A percentile compares a stretch with the other conserved stretches of the same genome.
These are phyloP conservation scores for Agonopterix arenella DNA, from an alignment of 2,888 invertebrate genomes.

Conservation along the genomic window DNA sequence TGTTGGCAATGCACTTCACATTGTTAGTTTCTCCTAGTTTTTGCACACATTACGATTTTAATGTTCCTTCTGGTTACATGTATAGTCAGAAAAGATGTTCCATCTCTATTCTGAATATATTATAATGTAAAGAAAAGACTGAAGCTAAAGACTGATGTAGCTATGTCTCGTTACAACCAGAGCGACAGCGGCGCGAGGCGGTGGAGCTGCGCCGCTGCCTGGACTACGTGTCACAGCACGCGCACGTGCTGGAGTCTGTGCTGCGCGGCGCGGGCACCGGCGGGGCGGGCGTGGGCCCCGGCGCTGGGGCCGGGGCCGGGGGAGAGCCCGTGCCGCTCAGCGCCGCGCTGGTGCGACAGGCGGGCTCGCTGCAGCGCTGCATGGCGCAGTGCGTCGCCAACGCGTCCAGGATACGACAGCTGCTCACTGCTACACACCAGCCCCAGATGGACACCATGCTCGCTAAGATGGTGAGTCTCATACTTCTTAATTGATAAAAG, in stretches of 20 bases:
- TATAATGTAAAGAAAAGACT: too few relatives aligned
- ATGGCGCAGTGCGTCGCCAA: conserved; percentile 71
- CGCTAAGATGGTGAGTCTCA: conserved; percentile 61
- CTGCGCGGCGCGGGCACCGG: conserved; percentile 46
- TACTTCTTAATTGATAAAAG: too few relatives aligned
- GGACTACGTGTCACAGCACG: conserved; percentile 67
- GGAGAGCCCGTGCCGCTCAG: conserved; percentile 49
- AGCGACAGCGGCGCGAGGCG: conserved; percentile 61
- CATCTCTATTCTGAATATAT: too few relatives aligned
- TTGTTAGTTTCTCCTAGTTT: too few relatives aligned
- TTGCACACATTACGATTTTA: too few relatives aligned
- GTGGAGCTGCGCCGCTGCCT: conserved; percentile 66
- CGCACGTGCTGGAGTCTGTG: conserved; percentile 63
- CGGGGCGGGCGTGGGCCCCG: conserved; percentile 16
- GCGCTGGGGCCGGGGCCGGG: conserved; percentile 16
- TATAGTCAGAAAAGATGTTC: too few relatives aligned
- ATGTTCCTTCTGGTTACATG: too few relatives aligned
- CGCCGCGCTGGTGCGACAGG: conserved; percentile 61
- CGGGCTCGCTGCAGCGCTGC: conserved; percentile 65
- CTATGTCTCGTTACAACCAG: conserved; percentile 24
- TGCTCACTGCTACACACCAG: conserved; percentile 59
- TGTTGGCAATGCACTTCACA: too few relatives aligned
- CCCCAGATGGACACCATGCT: conserved; percentile 71
- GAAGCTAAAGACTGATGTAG: too few relatives aligned
- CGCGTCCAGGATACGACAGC: conserved; percentile 58